Evolutionary conservation across 2,797 vertebrate species (phyloP).

Genomic region (Rhincodon typus): DNA sequence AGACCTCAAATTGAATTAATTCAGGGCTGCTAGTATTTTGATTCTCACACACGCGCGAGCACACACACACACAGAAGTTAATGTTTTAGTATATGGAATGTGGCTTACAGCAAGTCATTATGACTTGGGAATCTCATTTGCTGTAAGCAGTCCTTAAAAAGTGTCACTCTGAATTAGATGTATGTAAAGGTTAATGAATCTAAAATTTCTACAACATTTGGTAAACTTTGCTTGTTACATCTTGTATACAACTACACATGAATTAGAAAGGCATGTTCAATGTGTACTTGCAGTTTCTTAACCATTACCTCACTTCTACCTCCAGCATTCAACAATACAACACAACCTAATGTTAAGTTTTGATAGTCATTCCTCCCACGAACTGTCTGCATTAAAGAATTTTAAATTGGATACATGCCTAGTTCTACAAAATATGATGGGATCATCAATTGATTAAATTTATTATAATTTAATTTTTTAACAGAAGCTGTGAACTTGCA

Average conservation of each 20-base stretch:
- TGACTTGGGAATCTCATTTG: neutral
- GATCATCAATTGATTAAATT: neutral
- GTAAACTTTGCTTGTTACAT: neutral
- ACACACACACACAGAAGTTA: neutral
- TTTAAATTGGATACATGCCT: too few relatives aligned
- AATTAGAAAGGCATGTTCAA: too few relatives aligned
- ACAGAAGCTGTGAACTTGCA: neutral
- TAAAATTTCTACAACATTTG: neutral
- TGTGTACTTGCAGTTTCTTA: neutral
- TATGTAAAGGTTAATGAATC: neutral
- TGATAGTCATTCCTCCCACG: neutral
- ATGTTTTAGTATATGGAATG: neutral
- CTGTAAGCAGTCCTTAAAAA: neutral
- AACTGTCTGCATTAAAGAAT: too few relatives aligned
- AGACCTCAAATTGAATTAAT: neutral
- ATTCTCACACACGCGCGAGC: neutral
- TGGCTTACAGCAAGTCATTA: neutral
- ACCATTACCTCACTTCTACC: neutral
- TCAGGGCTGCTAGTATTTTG: neutral
- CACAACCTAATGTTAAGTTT: neutral
- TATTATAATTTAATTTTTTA: neutral
- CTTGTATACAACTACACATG: neutral
- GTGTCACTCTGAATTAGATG: neutral
- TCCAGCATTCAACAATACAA: neutral
- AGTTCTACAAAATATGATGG: neutral